A percentile compares a stretch with the other conserved stretches of the same genome.
Evolutionary conservation across 2,888 invertebrate genomes (phyloP).

Genomic region (Prosopocoilus inquinatus): DNA sequence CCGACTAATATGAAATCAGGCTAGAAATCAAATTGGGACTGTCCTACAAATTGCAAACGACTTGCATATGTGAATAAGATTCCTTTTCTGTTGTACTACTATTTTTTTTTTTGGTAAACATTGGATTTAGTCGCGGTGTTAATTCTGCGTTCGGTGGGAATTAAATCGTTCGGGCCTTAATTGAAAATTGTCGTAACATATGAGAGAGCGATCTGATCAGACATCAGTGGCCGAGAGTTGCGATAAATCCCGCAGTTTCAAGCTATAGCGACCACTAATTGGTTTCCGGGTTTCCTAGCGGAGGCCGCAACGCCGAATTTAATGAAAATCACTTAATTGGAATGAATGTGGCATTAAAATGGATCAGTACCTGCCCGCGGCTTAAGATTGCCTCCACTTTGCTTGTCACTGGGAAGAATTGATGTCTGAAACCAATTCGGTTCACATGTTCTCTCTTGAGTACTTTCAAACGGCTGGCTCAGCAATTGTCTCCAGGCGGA

Average conservation of each 20-base stretch:
- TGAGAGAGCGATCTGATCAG: conserved; percentile 22
- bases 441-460: conserved; percentile 29
- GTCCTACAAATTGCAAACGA: too few species aligned
- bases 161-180: conserved; percentile 22
- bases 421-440: conserved; percentile 34
- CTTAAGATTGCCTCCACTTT: conserved; percentile 25
- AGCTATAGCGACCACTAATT: conserved; percentile 32
- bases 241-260: conserved; percentile 32
- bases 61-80: too few species aligned
- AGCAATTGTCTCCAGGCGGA: conserved; percentile 31
- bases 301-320: conserved; percentile 30
- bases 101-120: too few species aligned
- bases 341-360: conserved; percentile 39
- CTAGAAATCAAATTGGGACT: too few species aligned
- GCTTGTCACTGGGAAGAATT: conserved; percentile 30
- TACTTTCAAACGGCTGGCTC: conserved; percentile 29
- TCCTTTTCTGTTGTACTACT: too few species aligned
- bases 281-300: conserved; percentile 31
- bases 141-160: neutral
- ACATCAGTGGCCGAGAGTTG: conserved; percentile 23
- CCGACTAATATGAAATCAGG: too few species aligned
- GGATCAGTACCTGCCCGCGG: conserved; percentile 33
- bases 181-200: conserved; percentile 21
- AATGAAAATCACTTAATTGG: conserved; percentile 41
- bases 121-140: too few species aligned